phyloP scores from a whole-genome alignment of 2,113 vertebrate genomes.

The Vidua macroura region DNA sequence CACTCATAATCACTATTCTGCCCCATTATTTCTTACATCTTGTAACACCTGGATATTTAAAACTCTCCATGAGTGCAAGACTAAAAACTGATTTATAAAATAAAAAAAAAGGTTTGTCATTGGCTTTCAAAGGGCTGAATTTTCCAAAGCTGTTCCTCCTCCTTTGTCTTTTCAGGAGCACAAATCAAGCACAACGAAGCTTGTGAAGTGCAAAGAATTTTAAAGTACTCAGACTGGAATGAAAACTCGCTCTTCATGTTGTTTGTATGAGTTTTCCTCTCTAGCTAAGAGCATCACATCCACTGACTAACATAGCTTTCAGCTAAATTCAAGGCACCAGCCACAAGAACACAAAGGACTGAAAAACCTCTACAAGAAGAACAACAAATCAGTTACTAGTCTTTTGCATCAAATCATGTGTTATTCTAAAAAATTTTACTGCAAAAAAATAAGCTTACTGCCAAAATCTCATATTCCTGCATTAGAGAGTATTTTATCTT shows the following conservation, averaged over 20 bases:
- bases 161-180: not conserved
- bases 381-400: not conserved
- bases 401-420: not conserved
- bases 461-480: not conserved
- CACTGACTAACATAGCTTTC: not conserved
- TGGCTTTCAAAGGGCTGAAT: not conserved
- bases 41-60: not conserved
- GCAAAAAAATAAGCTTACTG: not conserved
- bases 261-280: not conserved
- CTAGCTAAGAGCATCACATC: not conserved
- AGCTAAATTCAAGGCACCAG: not conserved
- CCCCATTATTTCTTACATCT: not conserved
- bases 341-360: not conserved
- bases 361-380: not conserved
- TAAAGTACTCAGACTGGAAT: not conserved
- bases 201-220: not conserved
- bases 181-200: not conserved
- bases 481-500: not conserved
- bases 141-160: not conserved
- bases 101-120: not conserved
- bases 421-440: not conserved
- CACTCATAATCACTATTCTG: not conserved
- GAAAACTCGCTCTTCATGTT: not conserved
- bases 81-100: not conserved
- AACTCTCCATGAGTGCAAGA: not conserved